phyloP scores from a whole-genome alignment of 2,888 invertebrate genomes.

The Sabatieria punctata region DNA sequence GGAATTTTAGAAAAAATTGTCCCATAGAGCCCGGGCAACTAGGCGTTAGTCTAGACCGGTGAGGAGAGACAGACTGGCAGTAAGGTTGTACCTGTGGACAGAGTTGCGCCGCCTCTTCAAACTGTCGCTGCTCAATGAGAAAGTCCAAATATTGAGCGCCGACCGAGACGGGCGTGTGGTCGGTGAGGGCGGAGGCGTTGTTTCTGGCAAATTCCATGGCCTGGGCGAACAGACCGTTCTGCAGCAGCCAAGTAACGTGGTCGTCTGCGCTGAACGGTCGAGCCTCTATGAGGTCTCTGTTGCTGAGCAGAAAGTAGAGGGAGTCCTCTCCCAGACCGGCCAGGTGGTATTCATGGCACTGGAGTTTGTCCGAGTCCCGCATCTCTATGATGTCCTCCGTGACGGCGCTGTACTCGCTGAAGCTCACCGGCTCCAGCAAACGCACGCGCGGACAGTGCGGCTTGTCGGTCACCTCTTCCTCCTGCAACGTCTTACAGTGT shows the following conservation, averaged over 20 bases:
- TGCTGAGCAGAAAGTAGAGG: conserved; percentile 20
- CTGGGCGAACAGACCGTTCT: conserved; percentile 20
- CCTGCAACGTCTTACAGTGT: not conserved
- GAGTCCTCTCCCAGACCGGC: conserved; percentile 17
- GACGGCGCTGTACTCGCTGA: conserved; percentile 13
- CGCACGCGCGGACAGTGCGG: conserved; percentile 4
- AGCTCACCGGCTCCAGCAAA: conserved; percentile 8
- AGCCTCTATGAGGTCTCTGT: conserved; percentile 21
- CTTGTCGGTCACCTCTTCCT: not conserved
- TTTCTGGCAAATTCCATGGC: conserved; percentile 19
- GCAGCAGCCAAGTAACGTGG: conserved; percentile 22
- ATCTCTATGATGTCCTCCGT: conserved; percentile 18
- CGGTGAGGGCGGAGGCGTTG: conserved; percentile 12
- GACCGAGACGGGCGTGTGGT: conserved; percentile 1
- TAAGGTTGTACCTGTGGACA: conserved; percentile 6
- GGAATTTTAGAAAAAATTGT: too few relatives aligned
- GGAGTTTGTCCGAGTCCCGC: conserved; percentile 10
- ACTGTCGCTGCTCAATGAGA: conserved; percentile 14
- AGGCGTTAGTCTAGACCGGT: too few relatives aligned
- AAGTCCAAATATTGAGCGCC: conserved; percentile 15
- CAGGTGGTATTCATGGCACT: conserved; percentile 12
- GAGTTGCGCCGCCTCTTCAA: conserved; percentile 8
- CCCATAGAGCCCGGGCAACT: too few relatives aligned
- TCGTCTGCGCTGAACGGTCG: conserved; percentile 23
- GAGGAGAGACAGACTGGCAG: too few relatives aligned